phyloP scores from a whole-genome alignment of 2,888 invertebrate species.

The Pachycephus smyrnensis region DNA sequence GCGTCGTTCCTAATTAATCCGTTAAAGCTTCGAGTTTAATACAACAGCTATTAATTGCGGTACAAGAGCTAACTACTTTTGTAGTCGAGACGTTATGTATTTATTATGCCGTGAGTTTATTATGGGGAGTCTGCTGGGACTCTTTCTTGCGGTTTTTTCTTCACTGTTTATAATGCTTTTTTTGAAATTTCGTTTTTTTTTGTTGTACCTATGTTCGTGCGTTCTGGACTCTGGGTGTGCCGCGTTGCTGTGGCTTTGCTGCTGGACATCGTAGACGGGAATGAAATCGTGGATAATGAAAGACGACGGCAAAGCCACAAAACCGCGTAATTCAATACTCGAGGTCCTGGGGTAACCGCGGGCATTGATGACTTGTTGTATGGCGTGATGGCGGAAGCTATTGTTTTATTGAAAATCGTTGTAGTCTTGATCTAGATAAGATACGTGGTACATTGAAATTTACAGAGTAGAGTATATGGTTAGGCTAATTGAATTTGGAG shows the following conservation, averaged over 20 bases:
- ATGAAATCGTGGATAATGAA: constrained; percentile 26
- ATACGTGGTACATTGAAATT: background rate
- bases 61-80: background rate
- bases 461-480: background rate
- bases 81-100: background rate
- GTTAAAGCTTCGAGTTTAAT: background rate
- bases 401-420: background rate
- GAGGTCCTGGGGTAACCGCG: constrained; percentile 7
- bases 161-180: background rate
- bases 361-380: background rate
- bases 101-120: background rate
- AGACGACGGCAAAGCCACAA: constrained; percentile 42
- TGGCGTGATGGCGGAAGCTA: background rate
- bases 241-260: background rate
- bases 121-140: background rate
- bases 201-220: background rate
- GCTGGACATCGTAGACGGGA: background rate
- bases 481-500: background rate
- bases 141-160: background rate
- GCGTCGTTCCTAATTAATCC: constrained; percentile 3
- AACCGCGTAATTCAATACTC: constrained; percentile 38
- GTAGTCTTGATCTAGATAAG: background rate
- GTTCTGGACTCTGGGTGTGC: background rate
- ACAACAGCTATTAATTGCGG: background rate
- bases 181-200: background rate